A percentile compares a stretch with the other conserved stretches of the same genome.
Evolutionary conservation across 30 jellyfish, hydroid and myxozoan genomes (phyloP).

Genomic region (Haliclystus octoradiatus): DNA sequence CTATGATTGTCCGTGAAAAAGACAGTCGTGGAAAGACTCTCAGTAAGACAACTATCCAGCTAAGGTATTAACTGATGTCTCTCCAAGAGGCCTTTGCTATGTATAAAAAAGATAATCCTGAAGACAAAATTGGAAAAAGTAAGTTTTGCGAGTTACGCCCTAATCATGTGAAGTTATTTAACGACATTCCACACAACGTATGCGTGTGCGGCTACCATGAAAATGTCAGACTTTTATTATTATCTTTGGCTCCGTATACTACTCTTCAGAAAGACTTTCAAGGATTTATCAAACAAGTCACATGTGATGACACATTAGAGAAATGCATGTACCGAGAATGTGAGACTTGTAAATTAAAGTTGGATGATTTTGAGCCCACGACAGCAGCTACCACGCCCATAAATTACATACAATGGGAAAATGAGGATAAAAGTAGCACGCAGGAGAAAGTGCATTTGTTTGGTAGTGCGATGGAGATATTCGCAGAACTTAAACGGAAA

Average conservation of each 20-base stretch:
- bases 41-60: conserved; percentile 7
- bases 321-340: not conserved
- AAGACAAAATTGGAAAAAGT: conserved; percentile 11
- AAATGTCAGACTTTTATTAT: conserved; percentile 6
- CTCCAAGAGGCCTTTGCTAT: conserved; percentile 29
- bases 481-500: conserved; percentile 8
- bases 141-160: conserved; percentile 26
- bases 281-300: not conserved
- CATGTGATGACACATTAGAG: not conserved
- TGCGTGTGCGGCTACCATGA: conserved; percentile 14
- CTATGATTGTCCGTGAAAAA: conserved; percentile 7
- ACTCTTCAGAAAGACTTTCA: not conserved
- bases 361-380: not conserved
- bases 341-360: not conserved
- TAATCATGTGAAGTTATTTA: conserved; percentile 9
- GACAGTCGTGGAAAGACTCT: conserved; percentile 15
- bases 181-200: conserved; percentile 16
- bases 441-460: not conserved
- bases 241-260: not conserved
- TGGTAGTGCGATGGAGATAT: conserved; percentile 13
- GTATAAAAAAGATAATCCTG: conserved; percentile 7
- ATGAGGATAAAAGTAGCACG: not conserved
- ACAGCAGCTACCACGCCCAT: not conserved
- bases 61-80: conserved; percentile 24
- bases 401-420: conserved; percentile 14